Evolutionary conservation across 2,797 vertebrate species (phyloP), one percentile per base, ranked within the genome.

Genomic region (Gambelia wislizenii): DNA sequence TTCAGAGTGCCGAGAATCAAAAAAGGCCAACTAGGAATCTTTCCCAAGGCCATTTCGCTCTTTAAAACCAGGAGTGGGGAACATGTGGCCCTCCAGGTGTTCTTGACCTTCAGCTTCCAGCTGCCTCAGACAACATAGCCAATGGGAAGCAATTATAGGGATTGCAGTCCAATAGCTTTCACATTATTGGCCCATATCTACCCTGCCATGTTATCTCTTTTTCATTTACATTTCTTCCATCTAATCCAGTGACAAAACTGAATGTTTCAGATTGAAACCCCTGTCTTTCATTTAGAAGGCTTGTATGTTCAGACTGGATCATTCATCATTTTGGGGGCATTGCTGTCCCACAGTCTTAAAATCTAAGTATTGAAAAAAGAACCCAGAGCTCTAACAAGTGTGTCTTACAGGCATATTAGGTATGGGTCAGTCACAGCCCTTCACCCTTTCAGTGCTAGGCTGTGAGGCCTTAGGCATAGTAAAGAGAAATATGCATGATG

Each of bases 381-480:
- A 75, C 14, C 42, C 61, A 30, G 54, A 75, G 79, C 18, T 83
- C 54, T 49, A 12, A 42, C 86, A 75, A 82, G 49, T 22, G 9
- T 56, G 30, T 52, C 39, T 22, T 1, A 79, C 6, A 0, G 1
- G 2, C 42, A 9, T 1, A 18, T 39, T 9, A 85, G 42, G 39
- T 22, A 59, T 9, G 0, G 42, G 9, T 80, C 42, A 52, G 9
- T 80, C 42, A 52, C 70, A 79, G n/a, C 20, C 1, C 0, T 64
- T 74, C 70, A 85, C 27, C 16, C 1, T 84, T 59, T 0, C 6
- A 59, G 44, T 72, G 44, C 76, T n/a, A 22, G 39, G 2, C 44
- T 87, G 52, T 0, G 8, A 67, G 16, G 8, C 47, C 39, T 82
- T 81, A 0, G 0, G 0, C 39, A 72, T 44, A 49, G 67, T 1